phyloP scores from a whole-genome alignment of 2,888 invertebrate species.

The Scaptomyza cyrtandrae region DNA sequence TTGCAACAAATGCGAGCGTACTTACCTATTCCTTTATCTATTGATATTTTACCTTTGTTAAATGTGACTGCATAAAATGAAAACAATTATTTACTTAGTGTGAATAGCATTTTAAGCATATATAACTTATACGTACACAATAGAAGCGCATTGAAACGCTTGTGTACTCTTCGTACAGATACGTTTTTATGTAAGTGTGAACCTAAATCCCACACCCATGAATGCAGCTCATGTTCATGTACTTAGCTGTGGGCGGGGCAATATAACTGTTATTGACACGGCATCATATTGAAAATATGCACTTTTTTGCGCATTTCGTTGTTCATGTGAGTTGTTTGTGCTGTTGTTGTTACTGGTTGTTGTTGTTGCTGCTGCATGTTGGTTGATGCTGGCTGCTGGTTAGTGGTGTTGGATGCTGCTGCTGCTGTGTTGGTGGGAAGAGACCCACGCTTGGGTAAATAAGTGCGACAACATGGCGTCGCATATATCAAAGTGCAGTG shows the following conservation, averaged over 20 bases:
- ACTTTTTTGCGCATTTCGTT: conserved; percentile 38
- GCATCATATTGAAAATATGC: conserved; percentile 79
- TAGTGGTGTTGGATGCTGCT: neutral
- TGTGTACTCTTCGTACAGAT: neutral
- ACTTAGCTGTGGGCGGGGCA: conserved; percentile 46
- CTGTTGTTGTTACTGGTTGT: conserved; percentile 22
- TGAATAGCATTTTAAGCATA: no score
- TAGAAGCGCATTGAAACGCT: conserved; percentile 34
- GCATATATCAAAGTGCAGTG: conserved; percentile 64
- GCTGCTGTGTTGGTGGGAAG: conserved; percentile 4
- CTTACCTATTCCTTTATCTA: no score
- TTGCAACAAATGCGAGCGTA: neutral
- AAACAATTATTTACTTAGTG: no score
- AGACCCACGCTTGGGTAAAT: conserved; percentile 58
- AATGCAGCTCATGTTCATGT: conserved; percentile 35
- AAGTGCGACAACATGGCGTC: conserved; percentile 72
- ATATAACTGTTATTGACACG: conserved; percentile 80
- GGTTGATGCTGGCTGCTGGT: conserved; percentile 14
- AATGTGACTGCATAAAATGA: no score
- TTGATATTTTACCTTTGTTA: no score
- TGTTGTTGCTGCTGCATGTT: conserved; percentile 23
- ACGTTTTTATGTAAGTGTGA: neutral
- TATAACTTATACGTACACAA: no score
- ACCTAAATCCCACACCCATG: neutral
- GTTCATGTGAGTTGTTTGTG: conserved; percentile 19